Conservation (phyloP, 2,888 invertebrate species). For the Ennomos fuscantarius region DNA sequence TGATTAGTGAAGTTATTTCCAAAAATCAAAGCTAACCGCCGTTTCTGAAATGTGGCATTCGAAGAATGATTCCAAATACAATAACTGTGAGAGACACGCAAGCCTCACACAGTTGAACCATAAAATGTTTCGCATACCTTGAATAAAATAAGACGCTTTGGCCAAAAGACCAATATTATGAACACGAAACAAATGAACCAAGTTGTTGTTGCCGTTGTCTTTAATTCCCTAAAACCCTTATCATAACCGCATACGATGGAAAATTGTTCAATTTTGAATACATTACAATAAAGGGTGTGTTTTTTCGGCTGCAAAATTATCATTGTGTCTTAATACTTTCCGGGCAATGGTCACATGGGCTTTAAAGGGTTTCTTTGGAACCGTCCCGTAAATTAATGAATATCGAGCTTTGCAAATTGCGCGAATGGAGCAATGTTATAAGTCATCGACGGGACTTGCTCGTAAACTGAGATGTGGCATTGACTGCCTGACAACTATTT, state of each 20-base stretch:
- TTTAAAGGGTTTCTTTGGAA: slow-evolving; percentile 67
- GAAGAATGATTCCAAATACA: slow-evolving; percentile 52
- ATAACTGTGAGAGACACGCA: slow-evolving; percentile 57
- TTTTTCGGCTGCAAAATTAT: slow-evolving; percentile 45
- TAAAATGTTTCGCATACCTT: slow-evolving; percentile 65
- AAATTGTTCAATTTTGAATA: slow-evolving; percentile 32
- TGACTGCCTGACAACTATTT: slow-evolving; percentile 32
- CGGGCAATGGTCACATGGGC: slow-evolving; percentile 53
- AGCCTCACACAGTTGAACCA: slow-evolving; percentile 61
- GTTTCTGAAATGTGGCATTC: slow-evolving; percentile 51
- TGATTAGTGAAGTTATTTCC: slow-evolving; percentile 52
- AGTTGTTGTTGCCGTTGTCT: slow-evolving; percentile 47
- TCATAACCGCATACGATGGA: slow-evolving; percentile 40
- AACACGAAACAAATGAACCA: slow-evolving; percentile 60
- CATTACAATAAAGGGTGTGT: slow-evolving; percentile 29
- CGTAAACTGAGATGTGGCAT: slow-evolving; percentile 54
- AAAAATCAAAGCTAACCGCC: slow-evolving; percentile 51
- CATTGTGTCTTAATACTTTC: slow-evolving; percentile 51
- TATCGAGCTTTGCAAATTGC: slow-evolving; percentile 58
- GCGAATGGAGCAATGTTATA: slow-evolving; percentile 51
- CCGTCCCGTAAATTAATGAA: slow-evolving; percentile 76
- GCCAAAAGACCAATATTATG: slow-evolving; percentile 57
- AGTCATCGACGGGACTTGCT: slow-evolving; percentile 55
- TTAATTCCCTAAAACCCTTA: slow-evolving; percentile 39
- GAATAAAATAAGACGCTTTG: slow-evolving; percentile 62